Evolutionary conservation across 1,140 invertebrate species (phyloP).

Genomic region (Pogonus chalceus): DNA sequence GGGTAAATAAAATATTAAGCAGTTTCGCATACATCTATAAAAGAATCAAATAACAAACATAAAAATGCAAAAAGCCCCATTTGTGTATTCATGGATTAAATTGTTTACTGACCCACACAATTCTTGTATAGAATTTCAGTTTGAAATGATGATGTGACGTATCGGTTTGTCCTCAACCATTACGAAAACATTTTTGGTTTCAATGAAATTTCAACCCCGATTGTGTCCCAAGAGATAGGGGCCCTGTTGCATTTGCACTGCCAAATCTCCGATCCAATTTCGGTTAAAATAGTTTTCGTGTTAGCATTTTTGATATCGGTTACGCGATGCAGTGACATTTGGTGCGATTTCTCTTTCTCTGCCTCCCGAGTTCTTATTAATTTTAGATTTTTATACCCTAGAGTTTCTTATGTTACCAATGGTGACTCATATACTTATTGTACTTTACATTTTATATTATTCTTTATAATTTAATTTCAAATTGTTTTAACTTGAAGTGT

Average conservation of each 20-base stretch:
- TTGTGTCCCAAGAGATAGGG: neutral
- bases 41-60: too few relatives aligned
- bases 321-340: neutral
- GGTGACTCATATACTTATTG: neutral
- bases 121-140: neutral
- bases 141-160: too few relatives aligned
- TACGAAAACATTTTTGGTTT: slow-evolving; percentile 6
- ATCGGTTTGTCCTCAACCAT: neutral
- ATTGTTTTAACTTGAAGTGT: neutral
- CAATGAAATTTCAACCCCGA: neutral
- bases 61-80: neutral
- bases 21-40: too few relatives aligned
- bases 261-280: slow-evolving; percentile 7
- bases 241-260: neutral
- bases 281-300: slow-evolving; percentile 6
- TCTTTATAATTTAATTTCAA: neutral
- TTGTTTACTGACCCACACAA: neutral
- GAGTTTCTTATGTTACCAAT: neutral
- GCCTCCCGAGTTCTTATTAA: neutral
- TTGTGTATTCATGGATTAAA: neutral
- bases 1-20: too few relatives aligned
- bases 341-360: neutral
- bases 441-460: neutral
- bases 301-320: neutral
- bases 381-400: neutral